Conservation (phyloP, 2,797 vertebrate species). For the Gila robusta region DNA sequence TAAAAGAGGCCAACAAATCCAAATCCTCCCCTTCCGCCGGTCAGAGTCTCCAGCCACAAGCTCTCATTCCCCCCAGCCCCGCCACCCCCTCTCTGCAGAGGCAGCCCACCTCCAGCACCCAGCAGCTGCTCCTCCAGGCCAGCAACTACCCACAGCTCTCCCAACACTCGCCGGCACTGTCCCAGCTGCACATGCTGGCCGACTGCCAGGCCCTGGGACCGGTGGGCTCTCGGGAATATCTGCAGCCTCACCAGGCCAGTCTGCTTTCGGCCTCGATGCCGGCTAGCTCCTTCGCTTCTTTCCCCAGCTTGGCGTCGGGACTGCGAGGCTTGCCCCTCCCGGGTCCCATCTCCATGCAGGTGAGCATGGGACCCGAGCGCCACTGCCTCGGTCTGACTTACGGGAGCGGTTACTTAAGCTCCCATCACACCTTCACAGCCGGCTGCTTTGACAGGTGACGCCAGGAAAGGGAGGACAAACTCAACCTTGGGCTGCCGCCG, state of each 20-base stretch:
- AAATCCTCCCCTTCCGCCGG: constrained; percentile 82
- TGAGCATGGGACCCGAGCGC: constrained; percentile 80
- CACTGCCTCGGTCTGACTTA: constrained; percentile 84
- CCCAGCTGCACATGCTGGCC: constrained; percentile 82
- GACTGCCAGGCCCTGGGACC: constrained; percentile 84
- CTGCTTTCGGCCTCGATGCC: constrained; percentile 69
- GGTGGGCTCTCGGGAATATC: constrained; percentile 84
- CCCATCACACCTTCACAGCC: constrained; percentile 77
- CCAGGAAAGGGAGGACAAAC: constrained; percentile 78
- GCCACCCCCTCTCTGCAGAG: constrained; percentile 64
- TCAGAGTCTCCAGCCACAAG: constrained; percentile 73
- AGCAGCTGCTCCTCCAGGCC: constrained; percentile 86
- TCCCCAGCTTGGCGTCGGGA: constrained; percentile 71
- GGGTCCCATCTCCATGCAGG: constrained; percentile 81
- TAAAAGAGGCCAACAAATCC: constrained; percentile 85
- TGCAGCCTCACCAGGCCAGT: constrained; percentile 82
- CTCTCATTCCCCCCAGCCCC: constrained; percentile 69
- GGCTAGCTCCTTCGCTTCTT: constrained; percentile 71
- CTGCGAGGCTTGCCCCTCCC: constrained; percentile 79
- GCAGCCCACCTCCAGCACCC: constrained; percentile 71
- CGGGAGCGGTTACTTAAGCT: constrained; percentile 81
- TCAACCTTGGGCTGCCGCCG: constrained; percentile 68
- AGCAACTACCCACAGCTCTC: constrained; percentile 77
- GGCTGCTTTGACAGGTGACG: constrained; percentile 89
- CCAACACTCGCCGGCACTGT: constrained; percentile 76